phyloP scores from a whole-genome alignment of 1,140 invertebrate genomes.

The Oscheius sp. region DNA sequence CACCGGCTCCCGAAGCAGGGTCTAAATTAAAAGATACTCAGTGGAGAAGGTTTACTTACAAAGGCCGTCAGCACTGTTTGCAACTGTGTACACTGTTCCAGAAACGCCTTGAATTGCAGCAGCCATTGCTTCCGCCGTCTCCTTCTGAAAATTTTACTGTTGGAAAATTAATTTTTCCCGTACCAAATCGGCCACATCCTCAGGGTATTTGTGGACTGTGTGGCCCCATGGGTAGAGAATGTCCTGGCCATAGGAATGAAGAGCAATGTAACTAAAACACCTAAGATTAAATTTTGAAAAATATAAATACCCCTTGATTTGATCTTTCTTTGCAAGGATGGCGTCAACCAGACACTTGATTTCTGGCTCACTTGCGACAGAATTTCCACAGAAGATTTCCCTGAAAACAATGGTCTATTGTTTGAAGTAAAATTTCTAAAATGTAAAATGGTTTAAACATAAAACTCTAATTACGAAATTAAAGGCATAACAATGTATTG shows the following conservation, averaged over 20 bases:
- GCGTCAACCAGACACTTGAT: conserved; percentile 33
- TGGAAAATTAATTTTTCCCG: background rate
- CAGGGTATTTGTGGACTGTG: conserved; percentile 49
- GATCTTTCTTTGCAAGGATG: conserved; percentile 33
- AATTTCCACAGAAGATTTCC: conserved; percentile 47
- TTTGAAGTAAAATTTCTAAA: background rate
- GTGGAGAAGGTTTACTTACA: conserved; percentile 37
- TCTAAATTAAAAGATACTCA: conserved; percentile 42
- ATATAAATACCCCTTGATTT: conserved; percentile 44
- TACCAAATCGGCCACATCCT: conserved; percentile 61
- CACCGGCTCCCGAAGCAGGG: conserved; percentile 51
- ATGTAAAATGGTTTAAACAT: no score
- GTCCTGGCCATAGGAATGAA: conserved; percentile 60
- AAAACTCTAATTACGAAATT: no score
- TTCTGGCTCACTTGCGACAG: conserved; percentile 49
- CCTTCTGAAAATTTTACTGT: conserved; percentile 31
- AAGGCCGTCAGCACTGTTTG: conserved; percentile 44
- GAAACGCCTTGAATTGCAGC: conserved; percentile 38
- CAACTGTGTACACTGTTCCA: conserved; percentile 43
- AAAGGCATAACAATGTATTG: no score
- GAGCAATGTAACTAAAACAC: conserved; percentile 48
- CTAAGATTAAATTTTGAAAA: conserved; percentile 23
- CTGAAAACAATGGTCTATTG: conserved; percentile 13
- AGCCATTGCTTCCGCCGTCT: conserved; percentile 39
- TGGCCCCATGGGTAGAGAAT: conserved; percentile 65